Conservation (phyloP, 1,140 invertebrate genomes). For the Drosophila leontia region DNA sequence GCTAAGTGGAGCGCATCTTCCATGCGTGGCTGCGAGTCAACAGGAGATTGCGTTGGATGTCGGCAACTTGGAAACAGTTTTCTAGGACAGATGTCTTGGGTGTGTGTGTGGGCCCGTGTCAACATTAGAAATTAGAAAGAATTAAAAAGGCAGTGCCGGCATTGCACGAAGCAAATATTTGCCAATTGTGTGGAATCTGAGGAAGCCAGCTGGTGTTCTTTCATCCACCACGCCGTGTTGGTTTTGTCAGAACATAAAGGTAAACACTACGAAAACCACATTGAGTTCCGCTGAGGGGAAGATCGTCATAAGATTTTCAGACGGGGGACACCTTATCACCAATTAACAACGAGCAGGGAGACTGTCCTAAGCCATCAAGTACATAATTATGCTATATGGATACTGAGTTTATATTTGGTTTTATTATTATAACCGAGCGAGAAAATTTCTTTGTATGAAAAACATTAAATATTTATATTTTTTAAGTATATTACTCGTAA, state of each 20-base stretch:
- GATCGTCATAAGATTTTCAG: conserved; percentile 3
- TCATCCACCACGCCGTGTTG: conserved; percentile 29
- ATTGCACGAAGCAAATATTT: conserved; percentile 65
- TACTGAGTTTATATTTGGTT: too few relatives aligned
- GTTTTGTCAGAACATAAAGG: conserved; percentile 21
- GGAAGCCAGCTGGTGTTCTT: conserved; percentile 49
- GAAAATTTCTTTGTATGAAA: too few relatives aligned
- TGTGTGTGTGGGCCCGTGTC: conserved; percentile 45
- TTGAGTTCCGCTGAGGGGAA: conserved; percentile 13
- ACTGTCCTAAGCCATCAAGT: not conserved
- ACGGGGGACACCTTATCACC: not conserved
- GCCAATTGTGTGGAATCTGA: conserved; percentile 63
- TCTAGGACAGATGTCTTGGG: conserved; percentile 31
- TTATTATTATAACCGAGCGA: too few relatives aligned
- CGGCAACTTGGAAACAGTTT: conserved; percentile 32
- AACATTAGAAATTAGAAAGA: conserved; percentile 77
- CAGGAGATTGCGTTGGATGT: conserved; percentile 62
- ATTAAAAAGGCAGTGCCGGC: conserved; percentile 72
- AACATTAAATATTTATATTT: too few relatives aligned
- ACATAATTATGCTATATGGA: not conserved
- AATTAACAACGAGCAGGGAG: not conserved
- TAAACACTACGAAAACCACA: conserved; percentile 34
- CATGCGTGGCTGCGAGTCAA: conserved; percentile 59
- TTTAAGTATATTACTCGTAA: too few relatives aligned
- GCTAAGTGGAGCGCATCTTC: conserved; percentile 54